These are phyloP conservation scores for Morpho helenor DNA, from an alignment of 2,888 invertebrate genomes.

Conservation along the genomic window DNA sequence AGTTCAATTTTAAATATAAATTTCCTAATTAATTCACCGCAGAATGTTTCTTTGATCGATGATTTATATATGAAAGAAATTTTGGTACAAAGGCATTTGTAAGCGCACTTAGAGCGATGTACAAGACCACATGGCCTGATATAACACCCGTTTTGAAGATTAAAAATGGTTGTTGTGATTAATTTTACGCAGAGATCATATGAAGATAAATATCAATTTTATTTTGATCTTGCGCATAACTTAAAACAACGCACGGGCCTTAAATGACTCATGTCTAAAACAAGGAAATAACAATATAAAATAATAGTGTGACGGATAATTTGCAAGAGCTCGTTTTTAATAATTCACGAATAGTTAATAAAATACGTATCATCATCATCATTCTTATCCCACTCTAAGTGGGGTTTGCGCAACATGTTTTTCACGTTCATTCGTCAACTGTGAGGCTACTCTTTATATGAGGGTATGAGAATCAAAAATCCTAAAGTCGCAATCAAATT, in stretches of 20 bases:
- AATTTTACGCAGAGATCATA: slow-evolving; percentile 13
- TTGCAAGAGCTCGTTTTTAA: no score
- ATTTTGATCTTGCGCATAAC: slow-evolving; percentile 2
- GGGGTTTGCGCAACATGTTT: no score
- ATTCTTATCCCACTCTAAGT: no score
- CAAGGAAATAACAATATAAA: background rate
- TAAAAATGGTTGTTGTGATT: slow-evolving; percentile 22
- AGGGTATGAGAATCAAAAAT: no score
- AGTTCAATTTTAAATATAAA: slow-evolving; percentile 17
- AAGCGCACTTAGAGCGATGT: slow-evolving; percentile 26
- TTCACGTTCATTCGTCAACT: no score
- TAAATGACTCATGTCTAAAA: slow-evolving; percentile 1
- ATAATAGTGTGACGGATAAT: no score
- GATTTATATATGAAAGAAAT: slow-evolving; percentile 25
- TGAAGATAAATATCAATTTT: slow-evolving; percentile 4
- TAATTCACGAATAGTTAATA: no score
- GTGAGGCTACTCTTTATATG: no score
- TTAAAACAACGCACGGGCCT: background rate
- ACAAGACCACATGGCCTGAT: slow-evolving; percentile 32
- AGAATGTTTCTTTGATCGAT: slow-evolving; percentile 21
- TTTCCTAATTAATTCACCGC: slow-evolving; percentile 25
- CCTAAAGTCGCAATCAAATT: no score
- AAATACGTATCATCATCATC: no score
- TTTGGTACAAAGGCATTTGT: slow-evolving; percentile 27
- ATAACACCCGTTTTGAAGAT: slow-evolving; percentile 23